Base-by-base conservation (phyloP, 1,140 invertebrate genomes). In the Batillaria attramentaria region DNA sequence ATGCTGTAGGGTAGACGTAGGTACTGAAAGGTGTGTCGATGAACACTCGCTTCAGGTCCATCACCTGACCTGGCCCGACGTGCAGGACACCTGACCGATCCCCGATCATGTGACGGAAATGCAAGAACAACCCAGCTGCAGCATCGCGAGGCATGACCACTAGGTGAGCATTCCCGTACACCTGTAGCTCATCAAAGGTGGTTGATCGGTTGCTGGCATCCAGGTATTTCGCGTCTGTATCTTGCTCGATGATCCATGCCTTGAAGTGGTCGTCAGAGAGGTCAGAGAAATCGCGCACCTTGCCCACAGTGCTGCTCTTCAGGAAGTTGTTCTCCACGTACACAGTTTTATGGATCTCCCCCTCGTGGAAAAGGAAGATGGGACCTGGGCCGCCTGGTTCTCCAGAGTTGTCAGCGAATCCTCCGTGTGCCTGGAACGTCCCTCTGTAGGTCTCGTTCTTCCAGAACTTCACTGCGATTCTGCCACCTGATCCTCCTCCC, bases 31-130 rank as follows among this genome's bases (percentile, higher is more conserved):
- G 87, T 6, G 83, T 86, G 60, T 88, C 87, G 39, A 88, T 79
- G 66, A 84, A 82, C 3, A 72, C 31, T 50, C 87, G 65, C 28
- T 79, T 77, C 35, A 88, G 62, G 72, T 88, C 84, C 85, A 88
- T 84, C 16, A 79, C 66, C 75, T 88, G 87, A 62, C 84, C 33
- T 35, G 84, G 84, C 41, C 85, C 87, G 69, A 88, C 76, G 72
- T 88, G 87, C 31, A 88, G 68, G 39, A 70, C 81, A 0, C 87
- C 87, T 24, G 80, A 85, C 39, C 87, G 57, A 72, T 88, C 87
- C 28, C 87, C 87, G 65, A 88, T 88, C 85, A 88, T 88, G 78
- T 87, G 81, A 18, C 16, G 65, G 78, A 88, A 88, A 76, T 85
- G 81, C 28, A 88, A 46, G 65, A 83, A 83, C 42, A 79, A 80